Evolutionary conservation across 2,113 vertebrate species (phyloP).

Genomic region (Tor tambroides): DNA sequence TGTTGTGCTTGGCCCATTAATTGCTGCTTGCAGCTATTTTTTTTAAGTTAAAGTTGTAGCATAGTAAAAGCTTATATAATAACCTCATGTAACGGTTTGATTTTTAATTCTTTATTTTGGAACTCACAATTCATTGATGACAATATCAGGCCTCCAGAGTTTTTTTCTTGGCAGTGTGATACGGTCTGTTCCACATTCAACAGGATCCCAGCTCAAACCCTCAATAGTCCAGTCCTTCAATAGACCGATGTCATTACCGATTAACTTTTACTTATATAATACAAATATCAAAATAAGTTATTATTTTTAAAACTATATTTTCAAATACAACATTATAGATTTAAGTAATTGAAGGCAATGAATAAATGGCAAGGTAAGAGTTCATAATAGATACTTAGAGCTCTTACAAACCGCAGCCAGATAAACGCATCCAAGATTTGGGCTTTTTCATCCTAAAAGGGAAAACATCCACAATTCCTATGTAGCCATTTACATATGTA

Average conservation of each 20-base stretch:
- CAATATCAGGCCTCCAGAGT: slow-evolving; percentile 76
- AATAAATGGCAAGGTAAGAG: neutral
- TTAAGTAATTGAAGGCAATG: neutral
- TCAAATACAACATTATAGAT: neutral
- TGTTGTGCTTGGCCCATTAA: too few relatives aligned
- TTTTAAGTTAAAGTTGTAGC: too few relatives aligned
- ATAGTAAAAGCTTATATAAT: neutral
- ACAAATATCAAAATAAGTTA: neutral
- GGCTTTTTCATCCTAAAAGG: slow-evolving; percentile 73
- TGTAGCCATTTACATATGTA: neutral
- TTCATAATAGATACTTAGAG: neutral
- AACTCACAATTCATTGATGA: slow-evolving; percentile 78
- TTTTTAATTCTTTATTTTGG: neutral
- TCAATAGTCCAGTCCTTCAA: slow-evolving; percentile 70
- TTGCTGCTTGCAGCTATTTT: too few relatives aligned
- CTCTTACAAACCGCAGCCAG: slow-evolving; percentile 69
- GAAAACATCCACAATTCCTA: neutral
- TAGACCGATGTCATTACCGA: slow-evolving; percentile 7
- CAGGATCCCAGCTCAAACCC: slow-evolving; percentile 70
- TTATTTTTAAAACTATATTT: too few relatives aligned
- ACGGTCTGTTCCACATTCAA: slow-evolving; percentile 61
- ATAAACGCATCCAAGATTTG: slow-evolving; percentile 70
- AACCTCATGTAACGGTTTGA: neutral
- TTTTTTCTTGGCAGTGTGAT: slow-evolving; percentile 67
- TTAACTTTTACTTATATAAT: neutral